phyloP scores from a whole-genome alignment of 2,797 vertebrate genomes.

The Microcaecilia unicolor region DNA sequence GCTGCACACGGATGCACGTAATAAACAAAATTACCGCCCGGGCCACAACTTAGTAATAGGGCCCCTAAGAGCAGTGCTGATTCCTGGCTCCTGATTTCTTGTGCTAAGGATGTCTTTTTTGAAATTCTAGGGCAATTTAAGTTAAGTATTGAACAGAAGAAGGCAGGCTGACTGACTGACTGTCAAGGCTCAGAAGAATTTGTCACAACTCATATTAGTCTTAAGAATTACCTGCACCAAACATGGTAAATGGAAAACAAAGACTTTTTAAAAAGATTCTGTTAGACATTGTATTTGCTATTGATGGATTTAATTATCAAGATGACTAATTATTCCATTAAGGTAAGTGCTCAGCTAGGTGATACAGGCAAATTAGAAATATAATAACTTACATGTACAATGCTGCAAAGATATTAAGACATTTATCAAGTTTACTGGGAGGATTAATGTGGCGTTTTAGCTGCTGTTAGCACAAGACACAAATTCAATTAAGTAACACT shows the following conservation, averaged over 20 bases:
- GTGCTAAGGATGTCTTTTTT: too few relatives aligned
- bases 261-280: conserved; percentile 43
- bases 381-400: conserved; percentile 91
- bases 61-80: too few relatives aligned
- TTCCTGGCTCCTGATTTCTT: conserved; percentile 23
- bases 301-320: conserved; percentile 94
- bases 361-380: conserved; percentile 90
- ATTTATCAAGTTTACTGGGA: conserved; percentile 90
- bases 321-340: conserved; percentile 98
- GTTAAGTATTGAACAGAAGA: too few relatives aligned
- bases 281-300: conserved; percentile 60
- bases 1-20: too few relatives aligned
- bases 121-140: conserved; percentile 11
- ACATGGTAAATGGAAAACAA: conserved; percentile 50
- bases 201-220: conserved; percentile 37
- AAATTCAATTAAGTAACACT: conserved; percentile 93
- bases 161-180: conserved; percentile 32
- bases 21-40: too few relatives aligned
- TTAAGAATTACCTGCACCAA: conserved; percentile 50
- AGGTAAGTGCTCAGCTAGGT: conserved; percentile 78
- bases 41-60: too few relatives aligned
- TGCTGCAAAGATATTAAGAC: conserved; percentile 90
- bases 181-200: conserved; percentile 38
- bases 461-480: conserved; percentile 87
- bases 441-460: conserved; percentile 94